phyloP scores from a whole-genome alignment of 2,888 invertebrate species.

The Oasisia sp. region DNA sequence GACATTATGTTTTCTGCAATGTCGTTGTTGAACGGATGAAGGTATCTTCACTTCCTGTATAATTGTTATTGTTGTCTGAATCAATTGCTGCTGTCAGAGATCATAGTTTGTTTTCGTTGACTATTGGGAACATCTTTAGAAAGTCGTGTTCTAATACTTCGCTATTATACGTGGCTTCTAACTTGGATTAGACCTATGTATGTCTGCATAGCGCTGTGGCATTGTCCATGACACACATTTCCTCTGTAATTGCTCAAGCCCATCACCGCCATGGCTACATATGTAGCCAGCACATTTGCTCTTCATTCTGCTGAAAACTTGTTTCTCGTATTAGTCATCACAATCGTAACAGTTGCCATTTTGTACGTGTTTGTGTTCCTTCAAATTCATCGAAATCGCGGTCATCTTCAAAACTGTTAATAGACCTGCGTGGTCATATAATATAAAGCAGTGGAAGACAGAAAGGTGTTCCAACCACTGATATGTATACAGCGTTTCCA shows the following conservation, averaged over 20 bases:
- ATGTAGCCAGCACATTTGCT: neutral
- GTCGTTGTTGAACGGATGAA: neutral
- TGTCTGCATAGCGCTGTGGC: neutral
- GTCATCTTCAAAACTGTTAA: neutral
- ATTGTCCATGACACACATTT: neutral
- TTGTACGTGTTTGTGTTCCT: neutral
- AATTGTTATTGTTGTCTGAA: neutral
- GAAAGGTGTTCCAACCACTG: neutral
- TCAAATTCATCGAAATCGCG: neutral
- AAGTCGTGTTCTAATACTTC: neutral
- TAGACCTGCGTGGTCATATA: neutral
- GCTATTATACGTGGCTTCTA: neutral
- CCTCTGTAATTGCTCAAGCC: neutral
- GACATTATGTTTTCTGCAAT: neutral
- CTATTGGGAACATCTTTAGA: neutral
- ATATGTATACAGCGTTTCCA: neutral
- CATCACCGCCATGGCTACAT: neutral
- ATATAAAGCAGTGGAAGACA: neutral
- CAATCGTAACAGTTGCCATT: neutral
- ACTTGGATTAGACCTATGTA: neutral
- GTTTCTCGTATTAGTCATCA: neutral
- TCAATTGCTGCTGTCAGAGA: neutral
- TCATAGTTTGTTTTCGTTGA: slow-evolving; percentile 12
- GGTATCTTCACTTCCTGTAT: neutral
- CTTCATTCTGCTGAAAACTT: neutral